Evolutionary conservation across 2,888 invertebrate genomes (phyloP), one percentile per base, ranked within the genome.

Genomic region (Harpalus rubripes): DNA sequence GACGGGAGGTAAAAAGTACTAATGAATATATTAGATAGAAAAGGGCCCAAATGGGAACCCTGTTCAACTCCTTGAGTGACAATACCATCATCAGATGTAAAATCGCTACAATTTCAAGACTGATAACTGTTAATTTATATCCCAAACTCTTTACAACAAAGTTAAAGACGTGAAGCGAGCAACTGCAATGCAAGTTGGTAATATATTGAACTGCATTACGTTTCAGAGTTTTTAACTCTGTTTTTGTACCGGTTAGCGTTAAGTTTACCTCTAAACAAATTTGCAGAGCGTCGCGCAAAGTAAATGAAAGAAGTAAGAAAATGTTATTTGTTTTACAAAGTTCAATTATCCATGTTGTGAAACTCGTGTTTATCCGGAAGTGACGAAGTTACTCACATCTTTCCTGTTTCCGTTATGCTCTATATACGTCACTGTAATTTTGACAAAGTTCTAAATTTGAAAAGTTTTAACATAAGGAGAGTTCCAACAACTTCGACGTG

Each of bases 391-490:
- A 79, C 78, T 7, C n/a, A 58, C 56, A 78, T 44, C 44, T n/a
- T 10, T 59, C 61, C 72, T 56, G 81, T 56, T 58, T 58, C 68
- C 81, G 81, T 81, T 81, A 81, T 72, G 81, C 68, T 81, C 81
- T 81, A 81, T 81, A 81, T 81, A 81, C 52, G 68, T 81, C 68
- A 81, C 68, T 81, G 56, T 81, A 81, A 81, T 81, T 81, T 81
- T 81, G 81, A 68, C 81, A 81, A 81, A 81, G 81, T 81, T 81
- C 72, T 81, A 81, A 81, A 81, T 81, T 81, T 81, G 81, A 81
- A 81, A 81, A 81, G 68, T 81, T 81, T 81, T 81, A 81, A 68
- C 81, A 81, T 81, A 81, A 68, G 72, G 32, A 32, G 32, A 32
- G 32, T 32, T 32, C 32, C 32, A 68, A 32, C 81, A 81, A 72